phyloP scores from a whole-genome alignment of 1,140 invertebrate species.

The Arctopsyche grandis region DNA sequence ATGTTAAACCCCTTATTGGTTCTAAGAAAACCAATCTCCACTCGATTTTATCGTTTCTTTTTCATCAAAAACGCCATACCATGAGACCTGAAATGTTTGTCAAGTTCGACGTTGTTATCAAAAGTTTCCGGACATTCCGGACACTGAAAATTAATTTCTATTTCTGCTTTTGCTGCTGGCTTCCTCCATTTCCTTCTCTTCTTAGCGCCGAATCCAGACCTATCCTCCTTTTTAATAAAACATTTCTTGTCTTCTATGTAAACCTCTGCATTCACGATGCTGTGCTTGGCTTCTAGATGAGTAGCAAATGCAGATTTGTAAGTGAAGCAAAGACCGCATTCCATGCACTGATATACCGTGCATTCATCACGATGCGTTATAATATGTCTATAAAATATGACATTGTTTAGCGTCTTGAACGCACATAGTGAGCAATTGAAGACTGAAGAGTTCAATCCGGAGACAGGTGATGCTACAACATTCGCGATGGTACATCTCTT shows the following conservation, averaged over 20 bases:
- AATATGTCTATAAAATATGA: constrained; percentile 68
- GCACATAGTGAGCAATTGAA: constrained; percentile 56
- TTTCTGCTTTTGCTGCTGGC: background rate
- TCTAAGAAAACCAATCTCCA: no score
- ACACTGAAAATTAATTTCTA: constrained; percentile 71
- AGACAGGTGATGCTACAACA: background rate
- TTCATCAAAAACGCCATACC: constrained; percentile 74
- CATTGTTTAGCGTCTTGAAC: constrained; percentile 58
- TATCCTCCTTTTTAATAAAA: constrained; percentile 65
- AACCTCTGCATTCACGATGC: constrained; percentile 66
- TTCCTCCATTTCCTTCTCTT: background rate
- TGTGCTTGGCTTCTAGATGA: constrained; percentile 72
- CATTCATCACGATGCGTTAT: constrained; percentile 67
- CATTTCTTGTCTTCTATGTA: constrained; percentile 71
- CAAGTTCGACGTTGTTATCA: constrained; percentile 65
- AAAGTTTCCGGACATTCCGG: constrained; percentile 72
- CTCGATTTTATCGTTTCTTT: no score
- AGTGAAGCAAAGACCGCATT: constrained; percentile 76
- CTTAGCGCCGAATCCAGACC: background rate
- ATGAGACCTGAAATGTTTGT: constrained; percentile 73
- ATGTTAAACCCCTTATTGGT: no score
- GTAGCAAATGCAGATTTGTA: constrained; percentile 70
- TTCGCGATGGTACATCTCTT: background rate
- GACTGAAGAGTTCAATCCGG: background rate
- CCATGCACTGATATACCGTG: constrained; percentile 72